Base-by-base conservation (phyloP, 2,113 vertebrate species). In the Platysteira castanea region DNA sequence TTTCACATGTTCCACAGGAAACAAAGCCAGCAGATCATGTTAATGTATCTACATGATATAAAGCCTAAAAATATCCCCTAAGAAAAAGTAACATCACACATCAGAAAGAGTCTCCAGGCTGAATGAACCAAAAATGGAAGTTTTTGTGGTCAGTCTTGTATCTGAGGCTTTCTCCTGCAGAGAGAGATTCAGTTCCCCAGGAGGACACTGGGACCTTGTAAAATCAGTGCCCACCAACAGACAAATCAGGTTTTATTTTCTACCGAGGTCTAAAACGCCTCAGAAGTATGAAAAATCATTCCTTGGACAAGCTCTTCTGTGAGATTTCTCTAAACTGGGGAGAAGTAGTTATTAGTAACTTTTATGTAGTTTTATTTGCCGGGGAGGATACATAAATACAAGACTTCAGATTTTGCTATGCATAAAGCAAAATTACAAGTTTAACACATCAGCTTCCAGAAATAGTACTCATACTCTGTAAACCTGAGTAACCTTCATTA, bases 131-230 rank as follows among this genome's bases (percentile, higher is more conserved):
- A 76, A 85, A 61, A 28, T 14, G 3, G 17, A 64, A 87, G 3
- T 3, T 69, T 69, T 41, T 74, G 4, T 23, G n/a, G n/a, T n/a
- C 16, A 6, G 7, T 5, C 14, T 7, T 7, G 54, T 6, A 47
- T 13, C 23, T 39, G 39, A 56, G 35, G 27, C 5, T 37, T 35
- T 54, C 33, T 70, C 41, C 49, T 42, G n/a, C 30, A 5, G n/a
- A 47, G 11, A 33, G 1, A 2, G 2, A 54, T 8, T 42, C 11
- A 56, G 19, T 10, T 65, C 26, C 18, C 65, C 61, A 44, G 27
- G 24, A 77, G 47, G 35, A 56, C 27, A 24, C 2, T 0, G 0
- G 20, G 27, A 28, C 17, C 23, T 41, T 39, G 2, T 12, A 69
- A 80, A 84, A 74, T 53, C 23, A 52, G 30, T 6, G 13, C 12